Conservation (phyloP, 92 coral and sea anemone species). For the Actinostola sp. region DNA sequence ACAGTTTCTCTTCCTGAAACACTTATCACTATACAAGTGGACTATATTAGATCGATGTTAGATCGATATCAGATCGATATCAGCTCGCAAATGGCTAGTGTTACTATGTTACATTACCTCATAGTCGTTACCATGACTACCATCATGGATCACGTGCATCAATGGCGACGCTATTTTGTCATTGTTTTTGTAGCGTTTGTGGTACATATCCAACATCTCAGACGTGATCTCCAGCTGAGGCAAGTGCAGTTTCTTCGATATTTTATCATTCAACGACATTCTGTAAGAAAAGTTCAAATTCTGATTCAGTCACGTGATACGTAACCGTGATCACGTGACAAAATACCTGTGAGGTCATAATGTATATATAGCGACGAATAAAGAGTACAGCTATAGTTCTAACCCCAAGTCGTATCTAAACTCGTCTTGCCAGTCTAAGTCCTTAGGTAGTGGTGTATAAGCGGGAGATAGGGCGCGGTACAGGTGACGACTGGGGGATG, state of each 20-base stretch:
- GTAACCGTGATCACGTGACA: background rate
- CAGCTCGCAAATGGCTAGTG: too few relatives aligned
- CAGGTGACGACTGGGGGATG: conserved; percentile 86
- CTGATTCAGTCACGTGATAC: background rate
- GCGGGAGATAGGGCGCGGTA: conserved; percentile 87
- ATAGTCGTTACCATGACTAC: background rate
- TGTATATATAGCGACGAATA: conserved; percentile 5
- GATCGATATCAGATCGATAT: too few relatives aligned
- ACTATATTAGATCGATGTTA: background rate
- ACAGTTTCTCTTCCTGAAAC: background rate
- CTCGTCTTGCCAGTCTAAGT: conserved; percentile 95
- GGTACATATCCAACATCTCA: conserved; percentile 9
- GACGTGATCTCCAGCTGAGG: conserved; percentile 57
- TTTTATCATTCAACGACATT: conserved; percentile 4
- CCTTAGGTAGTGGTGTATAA: conserved; percentile 71
- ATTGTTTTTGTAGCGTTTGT: conserved; percentile 66
- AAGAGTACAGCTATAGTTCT: conserved; percentile 19
- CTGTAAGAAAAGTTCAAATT: conserved; percentile 1
- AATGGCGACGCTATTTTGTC: conserved; percentile 26
- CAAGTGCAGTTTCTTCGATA: conserved; percentile 12
- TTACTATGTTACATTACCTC: background rate
- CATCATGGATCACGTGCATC: background rate
- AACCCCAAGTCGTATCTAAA: conserved; percentile 65
- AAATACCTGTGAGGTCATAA: background rate
- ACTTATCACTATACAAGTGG: background rate